A percentile compares a stretch with the other conserved stretches of the same genome.
These are phyloP conservation scores for Acanthacorydalis orientalis DNA, from an alignment of 2,888 invertebrate species.

Conservation along the genomic window DNA sequence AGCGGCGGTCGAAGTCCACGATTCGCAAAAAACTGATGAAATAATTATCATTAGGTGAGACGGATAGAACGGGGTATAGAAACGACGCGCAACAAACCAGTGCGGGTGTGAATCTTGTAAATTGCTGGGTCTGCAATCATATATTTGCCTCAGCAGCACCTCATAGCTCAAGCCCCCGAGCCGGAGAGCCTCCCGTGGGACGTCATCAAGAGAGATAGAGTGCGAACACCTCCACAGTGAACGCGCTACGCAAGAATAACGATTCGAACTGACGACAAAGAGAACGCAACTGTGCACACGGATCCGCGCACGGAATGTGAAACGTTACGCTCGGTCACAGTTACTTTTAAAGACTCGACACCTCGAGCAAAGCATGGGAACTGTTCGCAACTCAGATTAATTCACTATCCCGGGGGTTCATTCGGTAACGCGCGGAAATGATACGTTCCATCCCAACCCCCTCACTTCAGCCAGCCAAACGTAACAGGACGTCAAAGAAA, in stretches of 20 bases:
- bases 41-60: background rate
- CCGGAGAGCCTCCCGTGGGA: constrained; percentile 1
- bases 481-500: no score
- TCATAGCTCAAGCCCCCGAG: background rate
- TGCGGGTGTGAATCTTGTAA: constrained; percentile 1
- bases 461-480: no score
- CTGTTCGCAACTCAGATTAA: constrained; percentile 3
- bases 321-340: no score
- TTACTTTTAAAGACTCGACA: background rate
- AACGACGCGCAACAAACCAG: no score
- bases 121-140: constrained; percentile 4
- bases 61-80: background rate
- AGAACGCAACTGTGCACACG: no score
- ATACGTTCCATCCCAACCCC: background rate
- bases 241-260: no score
- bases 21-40: background rate
- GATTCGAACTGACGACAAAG: no score
- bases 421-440: constrained; percentile 1
- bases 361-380: background rate
- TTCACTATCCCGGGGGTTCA: constrained; percentile 1
- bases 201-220: constrained; percentile 6
- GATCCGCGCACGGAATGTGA: no score
- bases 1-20: no score
- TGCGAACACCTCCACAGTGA: constrained; percentile 3
- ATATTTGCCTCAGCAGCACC: constrained; percentile 2